Base-by-base conservation (phyloP, 2,797 vertebrate genomes). In the Acrocephalus scirpaceus region DNA sequence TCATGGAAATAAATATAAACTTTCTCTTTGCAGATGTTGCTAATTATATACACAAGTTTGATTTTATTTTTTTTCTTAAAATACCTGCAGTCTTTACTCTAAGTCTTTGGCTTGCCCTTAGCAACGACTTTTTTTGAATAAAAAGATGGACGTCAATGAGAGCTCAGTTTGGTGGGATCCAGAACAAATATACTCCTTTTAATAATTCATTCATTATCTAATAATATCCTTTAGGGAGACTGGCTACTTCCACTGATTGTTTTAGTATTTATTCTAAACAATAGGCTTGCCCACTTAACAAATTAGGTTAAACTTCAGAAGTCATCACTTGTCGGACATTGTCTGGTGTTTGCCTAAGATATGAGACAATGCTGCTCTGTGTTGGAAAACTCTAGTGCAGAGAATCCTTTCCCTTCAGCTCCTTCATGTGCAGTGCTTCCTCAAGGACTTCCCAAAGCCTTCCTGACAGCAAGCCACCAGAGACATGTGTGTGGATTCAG, bases 141-240 rank as follows among this genome's bases (percentile, higher is more conserved):
- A 88, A 95, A 93, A 67, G 62, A 91, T 76, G 64, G 65, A 93
- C 85, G 34, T 73, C 60, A 73, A 22, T 3, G 7, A 88, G 58
- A 84, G 7, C 36, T 66, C 48, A 16, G 11, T 72, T 92, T 66
- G 11, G 44, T 64, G 29, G 56, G 32, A 95, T 29, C 20, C 40
- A 83, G 82, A 74, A 88, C 51, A 94, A 88, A 78, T 26, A 75
- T 18, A 86, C 19, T 70, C 16, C 29, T 32, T 76, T 81, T 67
- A 92, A 92, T 75, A 87, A 96, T 72, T 78, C 38, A 48, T 85
- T 89, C 30, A 69, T 92, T 94, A 29, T 71, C 38, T 81, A 81
- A 78, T 73, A 60, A 81, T 56, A 94, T 80, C 66, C 61, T 73
- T 67, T 42, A 62, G 70, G 66, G 70, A 90, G 60, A 66, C 26